Evolutionary conservation across 1,140 invertebrate genomes (phyloP), one percentile per base, ranked within the genome.

Genomic region (Apis florea): DNA sequence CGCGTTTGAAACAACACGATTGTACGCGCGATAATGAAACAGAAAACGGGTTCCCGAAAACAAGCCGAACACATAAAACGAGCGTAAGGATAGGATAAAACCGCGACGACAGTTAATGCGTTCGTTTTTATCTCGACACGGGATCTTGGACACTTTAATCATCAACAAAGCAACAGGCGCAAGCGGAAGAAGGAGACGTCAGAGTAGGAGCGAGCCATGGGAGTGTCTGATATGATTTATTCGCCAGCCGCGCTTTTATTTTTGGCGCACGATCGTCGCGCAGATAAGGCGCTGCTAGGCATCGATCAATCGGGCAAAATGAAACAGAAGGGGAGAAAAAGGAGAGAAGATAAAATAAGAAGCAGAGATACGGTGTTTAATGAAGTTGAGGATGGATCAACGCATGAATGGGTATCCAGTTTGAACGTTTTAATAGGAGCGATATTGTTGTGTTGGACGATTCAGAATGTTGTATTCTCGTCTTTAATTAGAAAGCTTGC

Each of bases 51-150:
- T 2, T 6, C 0, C 31, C 31, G 31, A 2, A 12, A 13, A 19
- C 19, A 17, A 26, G 15, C 9, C 8, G 17, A 17, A 31, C 40
- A 15, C 2, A 67, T 40, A 40, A 49, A 11, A 53, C 49, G n/a
- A 21, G n/a, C 59, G 9, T 26, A 19, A n/a, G 0, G 49, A 17
- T 15, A 56, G 10, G 76, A 70, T 70, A 59, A 59, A 59, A 70
- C 49, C 40, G 76, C 76, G 64, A 78, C 47, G 77, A 71, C 47
- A 26, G 77, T 71, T 79, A 64, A 79, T 72, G 69, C 56, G 56
- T 54, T 21, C 31, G 59, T 73, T 73, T 79, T 56, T 54, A 79
- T 79, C 69, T 63, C 21, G 24, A 13, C 68, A 53, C 68, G 77
- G 68, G 47, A 72, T 79, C 58, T 54, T 17, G 15, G n/a, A 63